phyloP scores from a whole-genome alignment of 2,888 invertebrate genomes.

The Caenorhabditis doughertyi region DNA sequence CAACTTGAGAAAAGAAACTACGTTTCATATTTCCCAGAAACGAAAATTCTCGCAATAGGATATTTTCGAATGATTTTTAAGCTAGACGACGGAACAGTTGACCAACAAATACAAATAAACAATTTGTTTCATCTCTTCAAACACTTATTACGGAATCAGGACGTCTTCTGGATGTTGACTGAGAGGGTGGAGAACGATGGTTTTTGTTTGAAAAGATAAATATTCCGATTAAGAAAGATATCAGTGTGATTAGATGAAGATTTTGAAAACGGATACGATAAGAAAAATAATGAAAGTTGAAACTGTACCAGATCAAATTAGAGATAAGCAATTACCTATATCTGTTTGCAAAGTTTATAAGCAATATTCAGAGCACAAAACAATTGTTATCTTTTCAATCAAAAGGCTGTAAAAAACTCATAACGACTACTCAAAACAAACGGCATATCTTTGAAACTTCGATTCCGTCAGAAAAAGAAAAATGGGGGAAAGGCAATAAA shows the following conservation, averaged over 20 bases:
- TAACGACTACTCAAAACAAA: not conserved
- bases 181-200: not conserved
- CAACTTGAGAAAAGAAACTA: no score
- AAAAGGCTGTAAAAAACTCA: not conserved
- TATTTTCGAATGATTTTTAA: no score
- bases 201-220: not conserved
- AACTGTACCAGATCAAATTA: not conserved
- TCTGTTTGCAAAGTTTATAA: no score
- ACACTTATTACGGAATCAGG: not conserved
- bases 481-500: constrained; percentile 20
- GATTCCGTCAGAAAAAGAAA: constrained; percentile 6
- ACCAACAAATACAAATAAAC: no score
- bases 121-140: not conserved
- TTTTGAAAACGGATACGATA: no score
- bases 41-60: not conserved
- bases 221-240: not conserved
- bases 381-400: no score
- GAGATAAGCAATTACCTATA: no score
- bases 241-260: no score
- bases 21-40: no score
- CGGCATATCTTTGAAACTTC: not conserved
- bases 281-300: not conserved
- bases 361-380: no score
- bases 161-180: not conserved
- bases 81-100: no score